Conservation (phyloP, 2,113 vertebrate species). For the Poeciliopsis occidentalis region DNA sequence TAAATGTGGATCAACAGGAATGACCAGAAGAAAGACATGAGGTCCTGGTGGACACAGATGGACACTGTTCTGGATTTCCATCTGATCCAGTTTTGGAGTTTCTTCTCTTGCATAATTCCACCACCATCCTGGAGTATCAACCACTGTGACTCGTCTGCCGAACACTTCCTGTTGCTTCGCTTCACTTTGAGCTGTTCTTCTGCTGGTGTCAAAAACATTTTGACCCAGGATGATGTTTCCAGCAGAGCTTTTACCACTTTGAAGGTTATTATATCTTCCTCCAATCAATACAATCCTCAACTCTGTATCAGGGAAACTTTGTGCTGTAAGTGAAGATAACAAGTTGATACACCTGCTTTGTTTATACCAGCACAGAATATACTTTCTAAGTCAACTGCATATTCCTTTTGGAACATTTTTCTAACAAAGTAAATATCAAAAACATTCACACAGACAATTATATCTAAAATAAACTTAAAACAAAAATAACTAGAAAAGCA, state of each 20-base stretch:
- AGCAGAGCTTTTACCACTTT: background rate
- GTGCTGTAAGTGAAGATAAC: background rate
- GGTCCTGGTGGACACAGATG: constrained; percentile 22
- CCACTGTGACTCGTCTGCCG: constrained; percentile 6
- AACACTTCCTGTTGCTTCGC: background rate
- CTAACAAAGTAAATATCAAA: too few species aligned
- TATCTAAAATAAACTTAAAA: too few species aligned
- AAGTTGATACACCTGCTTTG: too few species aligned
- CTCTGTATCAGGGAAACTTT: background rate
- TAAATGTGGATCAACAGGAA: fast-evolving
- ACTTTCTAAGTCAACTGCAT: too few species aligned
- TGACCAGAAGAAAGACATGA: constrained; percentile 19
- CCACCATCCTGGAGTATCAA: constrained; percentile 29
- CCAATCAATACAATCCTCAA: constrained; percentile 23
- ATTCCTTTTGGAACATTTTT: too few species aligned
- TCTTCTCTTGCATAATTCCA: background rate
- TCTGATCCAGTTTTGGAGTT: constrained; percentile 20
- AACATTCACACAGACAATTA: too few species aligned
- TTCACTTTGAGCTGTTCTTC: constrained; percentile 24
- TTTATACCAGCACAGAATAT: too few species aligned
- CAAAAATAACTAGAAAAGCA: too few species aligned
- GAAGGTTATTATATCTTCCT: background rate
- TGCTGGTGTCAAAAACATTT: constrained; percentile 27
- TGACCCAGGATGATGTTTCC: constrained; percentile 19
- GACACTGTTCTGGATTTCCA: constrained; percentile 31